These are phyloP conservation scores for Apodemus speciosus DNA, from an alignment of 2,113 vertebrate genomes.

Conservation along the genomic window DNA sequence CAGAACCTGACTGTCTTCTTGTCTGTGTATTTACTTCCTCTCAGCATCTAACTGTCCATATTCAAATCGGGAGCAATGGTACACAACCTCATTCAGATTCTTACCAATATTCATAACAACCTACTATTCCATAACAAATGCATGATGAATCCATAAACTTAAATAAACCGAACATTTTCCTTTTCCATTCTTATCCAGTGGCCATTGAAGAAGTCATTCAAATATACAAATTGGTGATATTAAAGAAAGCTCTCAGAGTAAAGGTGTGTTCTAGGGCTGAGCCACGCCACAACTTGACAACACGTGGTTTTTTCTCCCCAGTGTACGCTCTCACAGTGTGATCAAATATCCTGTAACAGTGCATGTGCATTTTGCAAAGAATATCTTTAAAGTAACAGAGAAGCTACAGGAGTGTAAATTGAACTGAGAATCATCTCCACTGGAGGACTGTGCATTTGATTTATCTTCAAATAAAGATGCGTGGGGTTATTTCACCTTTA, in stretches of 20 bases:
- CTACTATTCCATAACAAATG: neutral
- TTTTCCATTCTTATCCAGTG: neutral
- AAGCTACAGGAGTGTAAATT: neutral
- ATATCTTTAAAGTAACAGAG: neutral
- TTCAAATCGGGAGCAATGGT: neutral
- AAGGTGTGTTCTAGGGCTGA: too few species aligned
- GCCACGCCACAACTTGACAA: too few species aligned
- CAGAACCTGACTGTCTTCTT: neutral
- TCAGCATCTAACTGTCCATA: neutral
- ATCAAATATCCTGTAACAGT: too few species aligned
- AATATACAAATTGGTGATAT: neutral
- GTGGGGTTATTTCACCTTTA: neutral
- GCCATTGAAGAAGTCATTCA: neutral
- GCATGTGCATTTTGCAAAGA: neutral
- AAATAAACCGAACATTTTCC: conserved; percentile 35
- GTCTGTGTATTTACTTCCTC: neutral
- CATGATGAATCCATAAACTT: conserved; percentile 5
- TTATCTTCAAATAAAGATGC: neutral
- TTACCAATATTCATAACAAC: neutral
- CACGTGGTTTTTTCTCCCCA: too few species aligned
- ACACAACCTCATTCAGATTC: neutral
- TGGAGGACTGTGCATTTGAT: neutral
- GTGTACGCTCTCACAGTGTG: too few species aligned
- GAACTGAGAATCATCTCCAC: conserved; percentile 8
- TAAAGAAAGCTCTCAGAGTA: neutral